Base-by-base conservation (phyloP, 1,140 invertebrate species). In the Augochlora pura region DNA sequence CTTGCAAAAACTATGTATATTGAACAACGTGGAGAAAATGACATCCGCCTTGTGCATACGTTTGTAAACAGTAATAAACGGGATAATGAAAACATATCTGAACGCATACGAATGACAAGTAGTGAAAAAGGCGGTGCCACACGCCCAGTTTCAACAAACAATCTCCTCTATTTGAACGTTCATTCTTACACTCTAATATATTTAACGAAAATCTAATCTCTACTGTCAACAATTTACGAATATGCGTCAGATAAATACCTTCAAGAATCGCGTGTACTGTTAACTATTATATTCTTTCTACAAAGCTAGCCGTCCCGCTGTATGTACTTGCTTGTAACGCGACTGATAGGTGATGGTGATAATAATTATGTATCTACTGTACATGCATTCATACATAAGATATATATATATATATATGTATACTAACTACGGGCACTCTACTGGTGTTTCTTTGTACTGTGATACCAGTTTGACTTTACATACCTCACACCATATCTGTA, bases 51-150 rank as follows among this genome's bases (percentile, higher is more conserved):
- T 25, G 38, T 54, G n/a, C 59, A 32, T 49, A 46, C 18, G 25
- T 14, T 39, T 25, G 27, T 68, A n/a, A 9, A 5, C 32, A 49
- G 32, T 39, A 38, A 75, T 38, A 52, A 81, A 7, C 68, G 18
- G 57, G 32, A 57, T 8, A n/a, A 54, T 14, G n/a, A 64, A 70
- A 32, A 52, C 52, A 59, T 62, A 54, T 18, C 38, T 32, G 39
- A 39, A 81, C 67, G 54, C 81, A 66, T 70, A 66, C 62, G 64
- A 62, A 59, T 73, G 32, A 67, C 63, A 78, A 85, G 80, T 87
- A 84, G 77, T 63, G 77, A 86, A 77, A 87, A 88, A 88, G 87
- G 87, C 87, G 87, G 87, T 88, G 87, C 87, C 87, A 87, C 80
- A 75, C 71, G 72, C 49, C 78, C 83, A 75, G 66, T 76, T 66